Evolutionary conservation across 92 coral and sea anemone species (phyloP).

Genomic region (Epizoanthus fatuus): DNA sequence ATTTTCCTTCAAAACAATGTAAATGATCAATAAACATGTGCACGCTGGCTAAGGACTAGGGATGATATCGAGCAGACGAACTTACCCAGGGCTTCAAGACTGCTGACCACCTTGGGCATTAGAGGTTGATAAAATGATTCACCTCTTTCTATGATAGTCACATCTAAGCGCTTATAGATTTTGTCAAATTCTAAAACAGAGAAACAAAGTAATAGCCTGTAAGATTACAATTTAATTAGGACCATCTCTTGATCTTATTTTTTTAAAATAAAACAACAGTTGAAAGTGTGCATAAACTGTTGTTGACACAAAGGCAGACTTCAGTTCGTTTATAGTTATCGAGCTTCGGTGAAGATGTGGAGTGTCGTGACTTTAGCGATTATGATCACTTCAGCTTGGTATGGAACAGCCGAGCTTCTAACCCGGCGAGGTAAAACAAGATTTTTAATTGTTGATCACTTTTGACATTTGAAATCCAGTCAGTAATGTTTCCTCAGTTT

Average conservation of each 20-base stretch:
- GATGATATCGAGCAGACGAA: background rate
- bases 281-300: background rate
- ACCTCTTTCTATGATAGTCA: constrained; percentile 92
- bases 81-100: constrained; percentile 87
- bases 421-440: background rate
- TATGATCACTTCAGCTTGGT: background rate
- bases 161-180: constrained; percentile 88
- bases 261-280: background rate
- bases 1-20: too few relatives aligned
- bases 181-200: constrained; percentile 86
- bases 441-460: too few relatives aligned
- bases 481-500: too few relatives aligned
- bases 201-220: background rate
- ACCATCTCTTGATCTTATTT: too few relatives aligned
- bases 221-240: background rate
- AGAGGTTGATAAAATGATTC: constrained; percentile 95
- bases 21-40: background rate
- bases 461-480: too few relatives aligned
- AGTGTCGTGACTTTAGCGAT: background rate
- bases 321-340: background rate
- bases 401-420: background rate
- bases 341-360: background rate
- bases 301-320: background rate
- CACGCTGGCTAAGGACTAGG: too few relatives aligned
- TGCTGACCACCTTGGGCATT: constrained; percentile 87